phyloP scores from a whole-genome alignment of 2,113 vertebrate species.

The Tretioscincus oriximinensis region DNA sequence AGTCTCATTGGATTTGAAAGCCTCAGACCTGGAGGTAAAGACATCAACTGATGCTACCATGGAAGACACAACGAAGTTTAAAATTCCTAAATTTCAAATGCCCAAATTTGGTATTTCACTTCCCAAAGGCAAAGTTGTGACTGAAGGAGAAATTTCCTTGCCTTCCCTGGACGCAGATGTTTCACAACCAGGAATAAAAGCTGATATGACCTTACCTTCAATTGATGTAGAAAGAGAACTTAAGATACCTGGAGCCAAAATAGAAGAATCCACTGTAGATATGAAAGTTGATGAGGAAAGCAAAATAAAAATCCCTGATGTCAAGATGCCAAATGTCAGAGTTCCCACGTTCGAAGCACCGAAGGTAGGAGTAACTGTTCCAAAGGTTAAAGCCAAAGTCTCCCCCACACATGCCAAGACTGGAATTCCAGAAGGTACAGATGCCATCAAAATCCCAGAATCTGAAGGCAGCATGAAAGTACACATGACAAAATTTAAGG shows the following conservation, averaged over 20 bases:
- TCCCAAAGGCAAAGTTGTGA: neutral
- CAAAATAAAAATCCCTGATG: no score
- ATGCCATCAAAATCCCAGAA: rapidly evolving
- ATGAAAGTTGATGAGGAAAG: no score
- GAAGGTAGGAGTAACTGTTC: no score
- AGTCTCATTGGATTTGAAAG: neutral
- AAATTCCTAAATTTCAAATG: neutral
- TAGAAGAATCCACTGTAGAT: no score
- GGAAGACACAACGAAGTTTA: no score
- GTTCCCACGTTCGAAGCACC: no score
- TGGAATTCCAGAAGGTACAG: neutral
- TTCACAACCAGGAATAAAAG: neutral
- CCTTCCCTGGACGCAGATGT: neutral
- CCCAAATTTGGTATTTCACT: neutral
- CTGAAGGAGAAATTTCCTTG: neutral
- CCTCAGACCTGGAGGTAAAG: constrained; percentile 17
- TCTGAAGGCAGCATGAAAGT: neutral
- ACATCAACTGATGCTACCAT: constrained; percentile 15
- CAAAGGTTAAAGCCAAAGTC: no score
- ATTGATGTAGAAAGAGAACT: no score
- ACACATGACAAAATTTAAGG: neutral
- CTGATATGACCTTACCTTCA: neutral
- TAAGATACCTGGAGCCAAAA: no score
- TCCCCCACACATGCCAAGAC: no score
- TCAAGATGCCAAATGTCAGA: no score